Percentiles rank a stretch among this genome's conserved stretches.
phyloP scores from a whole-genome alignment of 2,113 vertebrate species.

The Strigops habroptila region DNA sequence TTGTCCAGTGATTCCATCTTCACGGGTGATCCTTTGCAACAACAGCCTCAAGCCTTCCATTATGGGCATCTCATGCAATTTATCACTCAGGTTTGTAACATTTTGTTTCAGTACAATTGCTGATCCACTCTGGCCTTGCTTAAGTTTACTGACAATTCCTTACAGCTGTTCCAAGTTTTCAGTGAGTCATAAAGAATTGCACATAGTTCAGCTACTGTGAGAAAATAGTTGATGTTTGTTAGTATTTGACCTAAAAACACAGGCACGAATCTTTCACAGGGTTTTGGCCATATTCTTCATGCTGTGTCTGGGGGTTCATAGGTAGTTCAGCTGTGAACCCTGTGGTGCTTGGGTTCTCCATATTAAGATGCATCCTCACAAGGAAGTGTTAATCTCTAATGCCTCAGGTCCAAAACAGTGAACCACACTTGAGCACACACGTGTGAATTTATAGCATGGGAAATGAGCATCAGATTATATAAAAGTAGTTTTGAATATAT shows the following conservation, averaged over 20 bases:
- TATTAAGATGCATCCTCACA: neutral
- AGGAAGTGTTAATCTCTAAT: neutral
- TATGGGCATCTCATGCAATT: neutral
- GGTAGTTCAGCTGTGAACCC: neutral
- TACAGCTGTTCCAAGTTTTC: conserved; percentile 25
- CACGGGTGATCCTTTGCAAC: neutral
- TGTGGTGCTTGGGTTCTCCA: neutral
- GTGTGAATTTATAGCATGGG: neutral
- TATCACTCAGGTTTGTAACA: neutral
- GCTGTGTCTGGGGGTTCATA: neutral
- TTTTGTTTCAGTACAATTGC: neutral
- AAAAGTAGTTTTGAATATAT: neutral
- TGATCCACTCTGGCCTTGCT: neutral
- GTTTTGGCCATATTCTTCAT: neutral
- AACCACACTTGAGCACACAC: neutral
- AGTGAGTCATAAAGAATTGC: conserved; percentile 3
- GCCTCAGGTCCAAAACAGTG: neutral
- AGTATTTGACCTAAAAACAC: neutral
- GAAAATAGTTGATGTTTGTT: neutral
- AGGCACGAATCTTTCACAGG: neutral
- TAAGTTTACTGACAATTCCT: conserved; percentile 16
- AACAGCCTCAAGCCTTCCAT: neutral
- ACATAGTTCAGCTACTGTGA: conserved; percentile 5
- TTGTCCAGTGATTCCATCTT: neutral
- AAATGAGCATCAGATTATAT: neutral